phyloP scores from a whole-genome alignment of 1,140 invertebrate species.

The Paraescarpia echinospica region DNA sequence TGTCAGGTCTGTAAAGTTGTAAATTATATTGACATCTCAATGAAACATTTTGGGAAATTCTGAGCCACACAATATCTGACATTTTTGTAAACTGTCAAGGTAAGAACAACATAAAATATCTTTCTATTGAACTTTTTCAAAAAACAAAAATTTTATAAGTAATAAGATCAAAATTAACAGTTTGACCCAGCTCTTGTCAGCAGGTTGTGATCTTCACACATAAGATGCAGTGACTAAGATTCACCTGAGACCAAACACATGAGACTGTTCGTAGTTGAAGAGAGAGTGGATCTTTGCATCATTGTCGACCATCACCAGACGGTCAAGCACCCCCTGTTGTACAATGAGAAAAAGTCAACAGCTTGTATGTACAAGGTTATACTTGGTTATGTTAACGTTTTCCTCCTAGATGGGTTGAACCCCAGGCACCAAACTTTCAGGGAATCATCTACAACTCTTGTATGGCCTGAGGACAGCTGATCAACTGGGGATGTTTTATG shows the following conservation, averaged over 20 bases:
- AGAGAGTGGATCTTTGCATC: slow-evolving; percentile 52
- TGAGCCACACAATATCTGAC: neutral
- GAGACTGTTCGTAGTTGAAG: slow-evolving; percentile 57
- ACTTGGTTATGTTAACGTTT: too few relatives aligned
- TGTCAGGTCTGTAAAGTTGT: too few relatives aligned
- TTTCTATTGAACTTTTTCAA: neutral
- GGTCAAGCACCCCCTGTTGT: slow-evolving; percentile 51
- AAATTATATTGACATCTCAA: too few relatives aligned
- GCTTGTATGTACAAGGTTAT: neutral
- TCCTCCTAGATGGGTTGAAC: too few relatives aligned
- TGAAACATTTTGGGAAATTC: neutral
- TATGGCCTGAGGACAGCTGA: too few relatives aligned
- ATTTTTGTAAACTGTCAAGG: neutral
- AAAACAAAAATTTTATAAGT: neutral
- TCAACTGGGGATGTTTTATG: too few relatives aligned
- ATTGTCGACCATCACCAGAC: slow-evolving; percentile 51
- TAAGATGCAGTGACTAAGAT: slow-evolving; percentile 32
- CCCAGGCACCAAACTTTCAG: too few relatives aligned
- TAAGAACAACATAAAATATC: neutral
- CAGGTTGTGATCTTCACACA: neutral
- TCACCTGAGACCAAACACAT: slow-evolving; percentile 51
- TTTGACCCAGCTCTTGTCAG: neutral
- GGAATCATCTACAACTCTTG: too few relatives aligned
- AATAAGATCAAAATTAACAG: neutral
- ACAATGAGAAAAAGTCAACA: neutral